phyloP scores from a whole-genome alignment of 2,113 vertebrate species.

The Corydoras maculifer region DNA sequence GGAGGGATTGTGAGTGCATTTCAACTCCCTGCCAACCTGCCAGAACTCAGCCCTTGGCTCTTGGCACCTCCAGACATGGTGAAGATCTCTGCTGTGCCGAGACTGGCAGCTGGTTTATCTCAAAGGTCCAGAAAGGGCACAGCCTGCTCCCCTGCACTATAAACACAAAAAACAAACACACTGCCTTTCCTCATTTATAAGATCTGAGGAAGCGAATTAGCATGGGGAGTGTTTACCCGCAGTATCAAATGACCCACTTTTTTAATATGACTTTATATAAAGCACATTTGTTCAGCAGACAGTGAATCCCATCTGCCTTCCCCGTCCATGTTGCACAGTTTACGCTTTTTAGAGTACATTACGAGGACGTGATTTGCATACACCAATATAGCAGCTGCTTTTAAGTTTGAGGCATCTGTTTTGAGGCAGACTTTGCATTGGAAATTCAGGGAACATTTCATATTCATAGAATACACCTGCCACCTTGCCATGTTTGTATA shows the following conservation, averaged over 20 bases:
- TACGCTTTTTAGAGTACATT: background rate
- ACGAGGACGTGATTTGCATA: background rate
- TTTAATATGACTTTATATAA: background rate
- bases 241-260: background rate
- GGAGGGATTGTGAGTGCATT: no score
- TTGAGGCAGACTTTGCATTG: no score
- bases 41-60: constrained; percentile 53
- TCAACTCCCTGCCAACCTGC: constrained; percentile 43
- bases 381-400: background rate
- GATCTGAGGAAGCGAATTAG: constrained; percentile 10
- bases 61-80: constrained; percentile 56
- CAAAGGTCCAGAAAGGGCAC: constrained; percentile 49
- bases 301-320: background rate
- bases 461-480: no score
- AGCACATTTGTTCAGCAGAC: constrained; percentile 2
- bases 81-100: constrained; percentile 30
- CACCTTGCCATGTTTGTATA: no score
- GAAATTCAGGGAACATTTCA: no score
- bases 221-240: background rate
- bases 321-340: background rate
- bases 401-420: no score
- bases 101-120: constrained; percentile 60
- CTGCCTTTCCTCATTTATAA: constrained; percentile 17
- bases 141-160: constrained; percentile 20
- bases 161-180: constrained; percentile 38